A percentile compares a stretch with the other conserved stretches of the same genome.
Conservation (phyloP, 2,888 invertebrate species). For the Ariolimax columbianus region DNA sequence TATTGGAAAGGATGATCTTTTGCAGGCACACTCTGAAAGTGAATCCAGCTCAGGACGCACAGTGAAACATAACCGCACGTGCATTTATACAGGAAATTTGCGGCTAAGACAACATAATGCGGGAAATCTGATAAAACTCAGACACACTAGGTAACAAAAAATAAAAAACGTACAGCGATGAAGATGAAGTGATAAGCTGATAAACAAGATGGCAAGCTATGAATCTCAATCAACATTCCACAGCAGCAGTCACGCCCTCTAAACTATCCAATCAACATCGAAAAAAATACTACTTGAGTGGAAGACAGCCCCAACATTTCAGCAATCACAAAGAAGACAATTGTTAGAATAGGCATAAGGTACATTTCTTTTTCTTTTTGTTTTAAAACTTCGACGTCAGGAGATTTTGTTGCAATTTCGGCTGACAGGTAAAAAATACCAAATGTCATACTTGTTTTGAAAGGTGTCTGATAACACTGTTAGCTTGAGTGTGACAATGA, state of each 20-base stretch:
- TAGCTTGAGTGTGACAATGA: no score
- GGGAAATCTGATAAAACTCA: conserved; percentile 4
- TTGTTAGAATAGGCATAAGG: not conserved
- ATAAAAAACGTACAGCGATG: not conserved
- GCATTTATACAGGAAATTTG: not conserved
- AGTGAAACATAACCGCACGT: not conserved
- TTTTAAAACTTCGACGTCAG: not conserved
- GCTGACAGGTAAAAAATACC: not conserved
- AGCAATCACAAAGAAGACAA: conserved; percentile 9
- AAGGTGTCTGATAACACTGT: no score
- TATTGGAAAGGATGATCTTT: not conserved
- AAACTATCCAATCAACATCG: not conserved
- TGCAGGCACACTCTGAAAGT: not conserved
- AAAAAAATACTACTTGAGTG: not conserved
- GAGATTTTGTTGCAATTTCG: not conserved
- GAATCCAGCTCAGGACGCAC: not conserved
- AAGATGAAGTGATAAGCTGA: conserved; percentile 3
- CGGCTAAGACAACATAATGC: not conserved
- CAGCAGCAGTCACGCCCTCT: conserved; percentile 1
- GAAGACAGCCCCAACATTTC: no score
- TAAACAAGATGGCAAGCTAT: not conserved
- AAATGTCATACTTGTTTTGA: not conserved
- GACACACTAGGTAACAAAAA: not conserved
- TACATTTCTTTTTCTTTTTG: not conserved
- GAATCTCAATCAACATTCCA: conserved; percentile 21